Base-by-base conservation (phyloP, 92 coral and sea anemone species). In the Phenganax marumi region DNA sequence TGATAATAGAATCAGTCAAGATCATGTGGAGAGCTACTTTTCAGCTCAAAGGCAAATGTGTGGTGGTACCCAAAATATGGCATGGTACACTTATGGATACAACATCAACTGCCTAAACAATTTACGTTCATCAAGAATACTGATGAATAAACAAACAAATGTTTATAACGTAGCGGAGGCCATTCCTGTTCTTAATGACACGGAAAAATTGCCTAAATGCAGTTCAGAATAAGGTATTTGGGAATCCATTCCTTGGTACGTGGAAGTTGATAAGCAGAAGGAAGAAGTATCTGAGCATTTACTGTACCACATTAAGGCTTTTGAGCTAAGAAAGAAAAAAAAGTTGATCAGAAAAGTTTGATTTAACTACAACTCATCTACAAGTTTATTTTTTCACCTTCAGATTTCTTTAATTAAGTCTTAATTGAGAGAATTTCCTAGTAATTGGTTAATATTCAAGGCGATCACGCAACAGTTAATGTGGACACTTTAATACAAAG, bases 1-100 rank as follows among this genome's bases (percentile, higher is more conserved):
- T 50, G 78, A 81, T 16, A 77, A 86, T 23, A 72, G 81, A 75
- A 6, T 89, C 24, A 89, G 87, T 58, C 92, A 86, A 63, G 90
- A 86, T 47, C 75, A 70, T 25, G 88, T 89, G 7, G 89, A 89
- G 83, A 86, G 88, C 7, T 89, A 78, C 75, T 89, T 89, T 53
- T 77, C 91, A 0, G 84, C 83, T 49, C 90, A 86, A 79, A 16
- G 90, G 22, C 89, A 85, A 73, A 89, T 85, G 91, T 82, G 89
- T 82, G 91, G 89, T 10, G 91, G 89, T 11, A 82, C 92, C 8
- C 77, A 80, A 53, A 86, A 83, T 69, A 86, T 89, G 92, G 85
- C 92, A 26, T 89, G 83, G 10, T 89, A 47, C 79, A 80, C 77
- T 0, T 85, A 85, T 57, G 89, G 89, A 12, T 86, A 89, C 63